Evolutionary conservation across 1,140 invertebrate species (phyloP).

Genomic region (Bombus confusus): DNA sequence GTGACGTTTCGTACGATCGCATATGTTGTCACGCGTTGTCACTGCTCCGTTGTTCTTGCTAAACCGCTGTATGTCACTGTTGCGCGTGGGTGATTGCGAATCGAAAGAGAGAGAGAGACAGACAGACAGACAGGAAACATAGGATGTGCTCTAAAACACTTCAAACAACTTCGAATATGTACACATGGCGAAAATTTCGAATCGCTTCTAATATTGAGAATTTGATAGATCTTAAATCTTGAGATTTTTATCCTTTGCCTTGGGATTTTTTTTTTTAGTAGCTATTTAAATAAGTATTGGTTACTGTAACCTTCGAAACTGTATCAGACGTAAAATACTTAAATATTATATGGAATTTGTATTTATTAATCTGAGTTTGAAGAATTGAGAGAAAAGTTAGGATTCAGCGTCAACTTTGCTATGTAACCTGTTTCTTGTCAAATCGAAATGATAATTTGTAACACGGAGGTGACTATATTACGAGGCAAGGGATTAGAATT

Average conservation of each 20-base stretch:
- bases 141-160: neutral
- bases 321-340: too few species aligned
- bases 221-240: neutral
- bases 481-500: too few species aligned
- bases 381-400: too few species aligned
- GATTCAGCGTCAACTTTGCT: too few species aligned
- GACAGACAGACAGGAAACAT: neutral
- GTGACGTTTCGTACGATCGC: constrained; percentile 13
- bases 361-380: too few species aligned
- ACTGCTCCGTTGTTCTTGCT: neutral
- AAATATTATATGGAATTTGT: too few species aligned
- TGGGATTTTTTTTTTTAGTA: neutral
- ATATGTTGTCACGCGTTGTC: neutral
- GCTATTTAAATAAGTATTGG: too few species aligned
- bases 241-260: neutral
- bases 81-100: neutral
- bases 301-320: too few species aligned
- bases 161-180: neutral
- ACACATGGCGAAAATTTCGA: neutral
- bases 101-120: neutral
- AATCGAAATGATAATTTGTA: too few species aligned
- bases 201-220: neutral
- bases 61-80: neutral
- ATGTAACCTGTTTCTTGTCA: too few species aligned
- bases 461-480: too few species aligned